phyloP scores from a whole-genome alignment of 2,113 vertebrate genomes.

The Rhabdornis inornatus region DNA sequence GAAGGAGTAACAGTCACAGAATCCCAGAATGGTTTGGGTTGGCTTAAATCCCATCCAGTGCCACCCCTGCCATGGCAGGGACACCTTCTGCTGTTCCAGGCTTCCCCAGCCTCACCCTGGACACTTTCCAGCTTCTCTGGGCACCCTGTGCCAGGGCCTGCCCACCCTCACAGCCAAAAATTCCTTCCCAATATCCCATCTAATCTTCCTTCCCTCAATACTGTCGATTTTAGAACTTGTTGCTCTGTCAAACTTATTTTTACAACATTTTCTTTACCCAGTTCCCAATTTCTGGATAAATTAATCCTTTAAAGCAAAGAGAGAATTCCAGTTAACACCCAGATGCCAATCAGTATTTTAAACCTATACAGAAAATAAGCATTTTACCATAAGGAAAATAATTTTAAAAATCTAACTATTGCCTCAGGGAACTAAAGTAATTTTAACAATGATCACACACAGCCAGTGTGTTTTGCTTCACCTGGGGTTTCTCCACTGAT shows the following conservation, averaged over 20 bases:
- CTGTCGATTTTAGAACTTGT: background rate
- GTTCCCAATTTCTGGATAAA: background rate
- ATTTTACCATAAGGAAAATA: background rate
- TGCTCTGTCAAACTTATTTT: background rate
- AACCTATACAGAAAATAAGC: background rate
- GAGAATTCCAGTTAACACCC: background rate
- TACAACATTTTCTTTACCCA: background rate
- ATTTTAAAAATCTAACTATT: background rate
- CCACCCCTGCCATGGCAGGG: background rate
- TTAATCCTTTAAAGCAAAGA: background rate
- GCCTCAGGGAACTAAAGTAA: background rate
- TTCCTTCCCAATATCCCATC: background rate
- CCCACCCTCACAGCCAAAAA: background rate
- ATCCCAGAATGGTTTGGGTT: background rate
- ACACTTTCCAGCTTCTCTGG: rapidly evolving
- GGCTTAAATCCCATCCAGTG: background rate
- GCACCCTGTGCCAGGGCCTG: background rate
- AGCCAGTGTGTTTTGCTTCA: background rate
- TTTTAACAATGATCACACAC: background rate
- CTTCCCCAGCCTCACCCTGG: background rate
- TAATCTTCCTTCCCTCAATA: background rate
- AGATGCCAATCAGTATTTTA: background rate
- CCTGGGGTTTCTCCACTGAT: background rate
- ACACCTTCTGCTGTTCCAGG: background rate
- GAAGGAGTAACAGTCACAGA: rapidly evolving